A percentile compares a stretch with the other conserved stretches of the same genome.
phyloP scores from a whole-genome alignment of 2,113 vertebrate species.

The Carassius gibelio region DNA sequence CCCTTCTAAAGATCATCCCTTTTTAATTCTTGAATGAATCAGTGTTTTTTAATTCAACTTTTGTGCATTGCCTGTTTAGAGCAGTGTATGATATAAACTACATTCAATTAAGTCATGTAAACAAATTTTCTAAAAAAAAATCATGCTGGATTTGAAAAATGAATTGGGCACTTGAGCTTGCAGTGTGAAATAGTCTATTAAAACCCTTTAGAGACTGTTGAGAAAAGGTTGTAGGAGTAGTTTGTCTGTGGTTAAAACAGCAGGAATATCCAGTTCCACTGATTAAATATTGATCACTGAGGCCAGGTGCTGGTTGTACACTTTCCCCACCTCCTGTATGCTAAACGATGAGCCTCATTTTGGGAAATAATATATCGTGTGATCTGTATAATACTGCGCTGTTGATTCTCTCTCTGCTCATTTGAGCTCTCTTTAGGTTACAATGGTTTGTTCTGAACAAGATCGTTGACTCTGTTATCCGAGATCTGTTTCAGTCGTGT shows the following conservation, averaged over 20 bases:
- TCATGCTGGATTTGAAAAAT: neutral
- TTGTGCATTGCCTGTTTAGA: neutral
- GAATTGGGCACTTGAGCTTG: neutral
- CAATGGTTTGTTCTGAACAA: neutral
- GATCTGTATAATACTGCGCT: too few relatives aligned
- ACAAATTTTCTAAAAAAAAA: neutral
- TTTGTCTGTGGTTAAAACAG: conserved; percentile 11
- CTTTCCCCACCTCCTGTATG: neutral
- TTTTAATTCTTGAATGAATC: neutral
- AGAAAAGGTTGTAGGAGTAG: neutral
- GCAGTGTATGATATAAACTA: neutral
- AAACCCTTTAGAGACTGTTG: neutral
- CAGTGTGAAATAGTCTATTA: neutral
- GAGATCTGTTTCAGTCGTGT: neutral
- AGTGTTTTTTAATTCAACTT: neutral
- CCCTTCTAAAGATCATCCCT: neutral
- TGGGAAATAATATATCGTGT: neutral
- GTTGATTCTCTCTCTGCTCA: neutral
- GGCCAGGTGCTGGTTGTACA: neutral
- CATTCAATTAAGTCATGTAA: neutral
- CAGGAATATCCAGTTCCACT: conserved; percentile 1
- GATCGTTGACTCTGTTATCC: neutral
- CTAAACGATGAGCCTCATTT: neutral
- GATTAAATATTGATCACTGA: neutral
- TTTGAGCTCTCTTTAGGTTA: neutral